Conservation (phyloP, 1,140 invertebrate species). For the Aphis gossypii region DNA sequence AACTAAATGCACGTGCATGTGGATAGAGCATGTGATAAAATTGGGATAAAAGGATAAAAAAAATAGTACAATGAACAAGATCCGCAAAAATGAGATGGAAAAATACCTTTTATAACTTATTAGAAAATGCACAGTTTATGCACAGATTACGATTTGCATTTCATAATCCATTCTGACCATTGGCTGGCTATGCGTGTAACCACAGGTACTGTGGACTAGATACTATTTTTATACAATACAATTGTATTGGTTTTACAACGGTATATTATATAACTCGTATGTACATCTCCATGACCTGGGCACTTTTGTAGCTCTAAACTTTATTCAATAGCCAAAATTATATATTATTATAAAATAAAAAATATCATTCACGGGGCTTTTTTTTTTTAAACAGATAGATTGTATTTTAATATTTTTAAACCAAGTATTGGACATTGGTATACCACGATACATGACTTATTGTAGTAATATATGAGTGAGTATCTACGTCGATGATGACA, state of each 20-base stretch:
- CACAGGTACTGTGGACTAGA: not conserved
- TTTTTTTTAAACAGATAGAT: not conserved
- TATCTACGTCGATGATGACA: not conserved
- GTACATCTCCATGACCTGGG: not conserved
- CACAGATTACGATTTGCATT: not conserved
- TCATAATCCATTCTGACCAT: not conserved
- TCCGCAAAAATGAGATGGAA: not conserved
- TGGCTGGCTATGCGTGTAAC: no score
- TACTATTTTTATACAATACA: not conserved
- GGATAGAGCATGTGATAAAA: not conserved
- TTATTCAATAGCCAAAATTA: not conserved
- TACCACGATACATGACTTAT: not conserved
- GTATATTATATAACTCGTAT: not conserved
- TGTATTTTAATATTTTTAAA: not conserved
- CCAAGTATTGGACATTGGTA: no score
- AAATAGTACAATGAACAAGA: not conserved
- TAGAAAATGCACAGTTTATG: not conserved
- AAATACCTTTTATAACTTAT: not conserved
- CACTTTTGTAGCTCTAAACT: not conserved
- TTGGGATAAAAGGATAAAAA: not conserved
- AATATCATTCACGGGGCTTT: not conserved
- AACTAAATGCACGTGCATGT: not conserved
- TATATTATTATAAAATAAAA: not conserved
- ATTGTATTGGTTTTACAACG: not conserved
- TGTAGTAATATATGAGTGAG: not conserved